These are phyloP conservation scores for Rhinogobio ventralis DNA, from an alignment of 2,797 vertebrate genomes.

Conservation along the genomic window DNA sequence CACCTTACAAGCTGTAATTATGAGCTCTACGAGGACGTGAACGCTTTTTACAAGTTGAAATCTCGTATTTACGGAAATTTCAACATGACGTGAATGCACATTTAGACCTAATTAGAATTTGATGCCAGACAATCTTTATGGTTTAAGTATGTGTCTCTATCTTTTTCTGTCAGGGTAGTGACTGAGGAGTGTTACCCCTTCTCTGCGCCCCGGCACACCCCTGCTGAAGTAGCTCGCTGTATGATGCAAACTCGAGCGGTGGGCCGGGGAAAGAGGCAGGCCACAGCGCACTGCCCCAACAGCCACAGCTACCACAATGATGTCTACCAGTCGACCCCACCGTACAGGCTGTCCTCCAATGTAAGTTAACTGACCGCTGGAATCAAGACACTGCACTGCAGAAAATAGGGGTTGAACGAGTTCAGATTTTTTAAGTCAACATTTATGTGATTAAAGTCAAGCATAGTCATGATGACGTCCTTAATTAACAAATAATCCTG, in stretches of 20 bases:
- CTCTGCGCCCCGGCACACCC: slow-evolving; percentile 72
- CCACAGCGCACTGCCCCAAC: slow-evolving; percentile 88
- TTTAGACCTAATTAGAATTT: no score
- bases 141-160: background rate
- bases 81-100: no score
- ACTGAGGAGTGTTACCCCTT: slow-evolving; percentile 94
- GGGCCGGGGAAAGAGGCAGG: slow-evolving; percentile 91
- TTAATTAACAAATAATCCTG: no score
- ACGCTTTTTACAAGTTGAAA: no score
- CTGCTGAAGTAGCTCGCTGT: slow-evolving; percentile 74
- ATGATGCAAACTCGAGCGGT: slow-evolving; percentile 95
- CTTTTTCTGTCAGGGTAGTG: slow-evolving; percentile 82
- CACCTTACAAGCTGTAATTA: no score
- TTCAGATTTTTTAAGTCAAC: no score
- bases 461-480: no score
- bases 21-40: no score
- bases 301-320: slow-evolving; percentile 84
- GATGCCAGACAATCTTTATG: background rate
- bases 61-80: no score
- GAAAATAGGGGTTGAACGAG: background rate
- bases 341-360: slow-evolving; percentile 86
- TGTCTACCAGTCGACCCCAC: slow-evolving; percentile 90
- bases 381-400: background rate
- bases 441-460: no score
- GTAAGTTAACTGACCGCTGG: slow-evolving; percentile 52